phyloP scores from a whole-genome alignment of 2,888 invertebrate genomes.

The Molanna angustata region DNA sequence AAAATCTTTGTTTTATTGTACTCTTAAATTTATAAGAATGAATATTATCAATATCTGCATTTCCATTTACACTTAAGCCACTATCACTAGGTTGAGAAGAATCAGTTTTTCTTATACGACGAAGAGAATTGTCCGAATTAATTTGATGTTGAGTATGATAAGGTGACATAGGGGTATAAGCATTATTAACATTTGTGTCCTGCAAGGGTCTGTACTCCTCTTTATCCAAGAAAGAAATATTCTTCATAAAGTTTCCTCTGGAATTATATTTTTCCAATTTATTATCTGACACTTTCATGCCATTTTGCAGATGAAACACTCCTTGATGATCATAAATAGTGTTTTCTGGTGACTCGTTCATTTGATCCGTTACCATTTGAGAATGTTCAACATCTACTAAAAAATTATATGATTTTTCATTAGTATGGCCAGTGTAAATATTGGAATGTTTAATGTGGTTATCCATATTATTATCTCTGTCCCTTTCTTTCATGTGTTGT shows the following conservation, averaged over 20 bases:
- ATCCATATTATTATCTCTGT: constrained; percentile 42
- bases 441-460: constrained; percentile 44
- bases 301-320: constrained; percentile 15
- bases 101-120: constrained; percentile 48
- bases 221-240: not conserved
- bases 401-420: constrained; percentile 34
- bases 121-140: constrained; percentile 42
- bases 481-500: constrained; percentile 40
- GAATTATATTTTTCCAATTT: constrained; percentile 18
- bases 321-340: constrained; percentile 5
- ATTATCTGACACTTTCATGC: constrained; percentile 18
- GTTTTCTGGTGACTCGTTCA: constrained; percentile 9
- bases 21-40: constrained; percentile 91
- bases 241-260: constrained; percentile 2
- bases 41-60: constrained; percentile 48
- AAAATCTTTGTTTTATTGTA: constrained; percentile 86
- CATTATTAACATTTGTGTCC: constrained; percentile 33
- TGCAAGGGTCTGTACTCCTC: not conserved
- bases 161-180: constrained; percentile 41
- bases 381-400: constrained; percentile 9
- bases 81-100: constrained; percentile 40
- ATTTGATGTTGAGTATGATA: constrained; percentile 30
- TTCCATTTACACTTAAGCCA: constrained; percentile 42
- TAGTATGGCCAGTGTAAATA: constrained; percentile 41
- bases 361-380: constrained; percentile 40